Conservation (phyloP, 2,797 vertebrate species). For the Sebastiscus albofasciatus region DNA sequence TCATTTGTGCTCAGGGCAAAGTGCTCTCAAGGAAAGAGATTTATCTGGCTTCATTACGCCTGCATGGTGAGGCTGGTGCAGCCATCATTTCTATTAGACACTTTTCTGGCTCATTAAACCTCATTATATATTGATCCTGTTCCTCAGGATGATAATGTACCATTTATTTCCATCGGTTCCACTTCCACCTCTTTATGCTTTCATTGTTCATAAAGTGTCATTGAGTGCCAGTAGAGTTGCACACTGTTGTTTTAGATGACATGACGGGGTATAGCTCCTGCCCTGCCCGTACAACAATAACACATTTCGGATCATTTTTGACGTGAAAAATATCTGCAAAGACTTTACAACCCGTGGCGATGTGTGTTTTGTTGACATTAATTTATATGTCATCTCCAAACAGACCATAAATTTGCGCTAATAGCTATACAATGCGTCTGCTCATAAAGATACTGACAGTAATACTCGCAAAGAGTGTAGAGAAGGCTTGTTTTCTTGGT, state of each 20-base stretch:
- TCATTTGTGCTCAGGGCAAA: constrained; percentile 68
- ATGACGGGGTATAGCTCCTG: background rate
- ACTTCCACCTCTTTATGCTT: constrained; percentile 51
- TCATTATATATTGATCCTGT: constrained; percentile 78
- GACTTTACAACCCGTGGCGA: background rate
- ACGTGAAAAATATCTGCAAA: background rate
- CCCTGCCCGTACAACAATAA: background rate
- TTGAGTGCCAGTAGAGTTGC: constrained; percentile 20
- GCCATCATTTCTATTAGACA: constrained; percentile 76
- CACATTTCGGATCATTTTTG: background rate
- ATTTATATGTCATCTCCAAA: background rate
- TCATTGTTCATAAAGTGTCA: constrained; percentile 54
- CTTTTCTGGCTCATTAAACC: constrained; percentile 80
- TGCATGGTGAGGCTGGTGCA: constrained; percentile 58
- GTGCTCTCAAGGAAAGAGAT: constrained; percentile 70
- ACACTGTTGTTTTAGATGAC: constrained; percentile 3
- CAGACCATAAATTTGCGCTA: background rate
- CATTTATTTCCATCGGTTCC: constrained; percentile 64
- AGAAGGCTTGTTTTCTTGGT: background rate
- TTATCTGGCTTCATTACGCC: constrained; percentile 75
- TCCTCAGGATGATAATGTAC: constrained; percentile 61
- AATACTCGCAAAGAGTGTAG: background rate
- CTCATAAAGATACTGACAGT: background rate
- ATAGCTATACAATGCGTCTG: background rate
- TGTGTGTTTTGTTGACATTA: background rate